These are phyloP conservation scores for Tonatia bakeri DNA, from an alignment of 2,113 vertebrate genomes.

Conservation along the genomic window DNA sequence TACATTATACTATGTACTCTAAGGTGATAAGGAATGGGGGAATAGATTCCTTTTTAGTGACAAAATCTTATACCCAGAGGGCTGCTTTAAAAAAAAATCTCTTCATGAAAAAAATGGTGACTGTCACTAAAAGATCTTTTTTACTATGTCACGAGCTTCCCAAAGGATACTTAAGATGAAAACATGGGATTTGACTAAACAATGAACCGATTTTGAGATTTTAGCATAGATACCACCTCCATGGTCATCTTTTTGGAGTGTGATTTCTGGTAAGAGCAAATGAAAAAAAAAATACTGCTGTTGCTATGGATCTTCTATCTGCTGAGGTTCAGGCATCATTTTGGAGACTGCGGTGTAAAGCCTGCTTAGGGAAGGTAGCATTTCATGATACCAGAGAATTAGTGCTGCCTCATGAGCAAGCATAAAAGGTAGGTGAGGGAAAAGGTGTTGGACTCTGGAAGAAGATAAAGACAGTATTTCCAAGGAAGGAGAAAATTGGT, in stretches of 20 bases:
- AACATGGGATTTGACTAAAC: constrained; percentile 54
- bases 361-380: constrained; percentile 64
- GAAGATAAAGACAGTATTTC: constrained; percentile 50
- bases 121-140: constrained; percentile 62
- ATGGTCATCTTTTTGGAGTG: constrained; percentile 55
- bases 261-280: constrained; percentile 65
- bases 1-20: constrained; percentile 13
- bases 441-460: constrained; percentile 57
- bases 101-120: constrained; percentile 56
- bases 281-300: constrained; percentile 36
- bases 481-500: constrained; percentile 40
- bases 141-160: constrained; percentile 42
- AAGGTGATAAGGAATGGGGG: not conserved
- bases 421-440: constrained; percentile 64
- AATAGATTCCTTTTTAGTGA: constrained; percentile 26
- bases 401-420: constrained; percentile 61
- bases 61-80: constrained; percentile 47
- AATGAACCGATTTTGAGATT: constrained; percentile 59
- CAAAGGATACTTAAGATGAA: constrained; percentile 59
- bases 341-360: constrained; percentile 58
- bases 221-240: constrained; percentile 57
- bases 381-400: constrained; percentile 62
- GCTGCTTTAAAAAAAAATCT: constrained; percentile 31
- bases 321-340: constrained; percentile 63
- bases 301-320: constrained; percentile 65